These are phyloP conservation scores for Drosophila nr. perissopoda DNA, from an alignment of 2,888 invertebrate genomes.

Conservation along the genomic window DNA sequence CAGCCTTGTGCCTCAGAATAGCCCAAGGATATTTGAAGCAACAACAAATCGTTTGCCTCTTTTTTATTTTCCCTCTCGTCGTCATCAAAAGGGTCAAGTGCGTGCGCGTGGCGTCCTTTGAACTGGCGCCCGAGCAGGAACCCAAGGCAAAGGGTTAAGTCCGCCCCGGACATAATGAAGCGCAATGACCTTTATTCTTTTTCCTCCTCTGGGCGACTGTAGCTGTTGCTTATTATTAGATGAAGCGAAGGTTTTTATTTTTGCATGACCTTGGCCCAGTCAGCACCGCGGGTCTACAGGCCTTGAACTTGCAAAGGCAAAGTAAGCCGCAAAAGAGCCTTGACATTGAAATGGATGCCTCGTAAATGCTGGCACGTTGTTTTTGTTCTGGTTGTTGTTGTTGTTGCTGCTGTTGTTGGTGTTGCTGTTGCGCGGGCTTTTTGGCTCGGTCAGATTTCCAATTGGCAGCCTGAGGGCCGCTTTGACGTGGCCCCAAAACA, in stretches of 20 bases:
- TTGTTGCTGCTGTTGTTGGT: constrained; percentile 11
- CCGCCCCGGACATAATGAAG: constrained; percentile 62
- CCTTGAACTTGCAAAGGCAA: constrained; percentile 64
- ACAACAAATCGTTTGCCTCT: constrained; percentile 31
- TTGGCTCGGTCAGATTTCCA: constrained; percentile 73
- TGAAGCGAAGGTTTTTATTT: constrained; percentile 11
- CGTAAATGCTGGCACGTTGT: constrained; percentile 19
- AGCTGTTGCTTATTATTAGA: constrained; percentile 55
- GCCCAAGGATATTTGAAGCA: constrained; percentile 67
- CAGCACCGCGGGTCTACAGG: constrained; percentile 25
- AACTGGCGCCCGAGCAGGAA: constrained; percentile 26
- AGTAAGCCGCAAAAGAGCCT: constrained; percentile 47
- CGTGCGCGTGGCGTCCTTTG: constrained; percentile 65
- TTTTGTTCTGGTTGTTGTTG: constrained; percentile 14
- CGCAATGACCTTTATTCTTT: constrained; percentile 56
- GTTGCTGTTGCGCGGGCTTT: constrained; percentile 36
- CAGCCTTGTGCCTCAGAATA: constrained; percentile 34
- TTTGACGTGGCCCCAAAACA: constrained; percentile 47
- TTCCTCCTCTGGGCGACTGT: not conserved
- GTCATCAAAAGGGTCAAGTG: constrained; percentile 74
- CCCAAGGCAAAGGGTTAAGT: constrained; percentile 50
- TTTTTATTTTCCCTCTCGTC: constrained; percentile 8
- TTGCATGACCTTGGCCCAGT: constrained; percentile 55
- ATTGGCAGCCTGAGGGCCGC: constrained; percentile 61
- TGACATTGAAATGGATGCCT: constrained; percentile 64